phyloP scores from a whole-genome alignment of 2,797 vertebrate genomes.

The Micrastur ruficollis region DNA sequence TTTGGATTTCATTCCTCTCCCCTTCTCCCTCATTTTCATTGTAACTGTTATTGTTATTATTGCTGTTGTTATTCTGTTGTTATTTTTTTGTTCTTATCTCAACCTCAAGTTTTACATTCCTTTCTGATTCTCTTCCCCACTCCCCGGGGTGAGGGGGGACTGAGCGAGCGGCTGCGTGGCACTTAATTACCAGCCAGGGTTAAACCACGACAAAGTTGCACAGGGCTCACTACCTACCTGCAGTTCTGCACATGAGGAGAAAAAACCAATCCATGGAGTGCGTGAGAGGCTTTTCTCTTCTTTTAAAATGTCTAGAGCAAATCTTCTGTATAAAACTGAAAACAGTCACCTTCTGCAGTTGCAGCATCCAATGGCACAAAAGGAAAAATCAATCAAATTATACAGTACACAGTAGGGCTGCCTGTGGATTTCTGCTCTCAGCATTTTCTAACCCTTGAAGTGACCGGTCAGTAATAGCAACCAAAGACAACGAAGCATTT shows the following conservation, averaged over 20 bases:
- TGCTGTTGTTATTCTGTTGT: no score
- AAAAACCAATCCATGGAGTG: fast-evolving
- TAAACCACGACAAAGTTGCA: no score
- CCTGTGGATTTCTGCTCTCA: not conserved
- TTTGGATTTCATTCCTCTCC: no score
- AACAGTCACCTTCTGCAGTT: not conserved
- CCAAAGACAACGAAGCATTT: not conserved
- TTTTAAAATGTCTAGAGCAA: not conserved
- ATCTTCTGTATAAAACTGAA: not conserved
- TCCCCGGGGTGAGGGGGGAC: no score
- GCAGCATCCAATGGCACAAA: not conserved
- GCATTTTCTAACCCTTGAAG: not conserved
- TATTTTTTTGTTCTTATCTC: no score
- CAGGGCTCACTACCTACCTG: not conserved
- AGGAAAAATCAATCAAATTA: not conserved
- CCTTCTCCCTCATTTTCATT: no score
- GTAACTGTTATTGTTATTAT: no score
- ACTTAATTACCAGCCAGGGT: no score
- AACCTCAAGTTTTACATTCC: no score
- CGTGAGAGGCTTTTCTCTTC: not conserved
- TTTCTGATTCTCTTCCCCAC: no score
- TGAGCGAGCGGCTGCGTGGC: no score
- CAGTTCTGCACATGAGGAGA: not conserved
- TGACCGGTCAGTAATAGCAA: not conserved
- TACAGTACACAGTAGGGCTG: not conserved